Evolutionary conservation across 2,888 invertebrate genomes (phyloP).

Genomic region (Branchellion lobata): DNA sequence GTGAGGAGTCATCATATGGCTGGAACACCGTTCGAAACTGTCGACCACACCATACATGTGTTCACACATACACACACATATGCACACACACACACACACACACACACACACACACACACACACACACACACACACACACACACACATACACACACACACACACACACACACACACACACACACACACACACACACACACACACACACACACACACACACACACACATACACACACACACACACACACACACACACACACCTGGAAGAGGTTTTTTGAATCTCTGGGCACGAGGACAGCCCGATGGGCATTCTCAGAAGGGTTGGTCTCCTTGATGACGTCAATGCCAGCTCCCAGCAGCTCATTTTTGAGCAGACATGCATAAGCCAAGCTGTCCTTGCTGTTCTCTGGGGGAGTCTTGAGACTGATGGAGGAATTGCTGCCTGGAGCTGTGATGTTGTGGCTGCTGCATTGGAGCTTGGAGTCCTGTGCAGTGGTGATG

Average conservation of each 20-base stretch:
- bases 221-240: too few relatives aligned
- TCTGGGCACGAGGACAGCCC: slow-evolving; percentile 70
- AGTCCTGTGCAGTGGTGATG: background rate
- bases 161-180: too few relatives aligned
- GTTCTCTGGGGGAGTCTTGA: slow-evolving; percentile 34
- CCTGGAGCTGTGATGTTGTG: background rate
- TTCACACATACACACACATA: background rate
- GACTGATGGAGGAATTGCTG: background rate
- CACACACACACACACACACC: too few relatives aligned
- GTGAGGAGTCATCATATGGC: slow-evolving; percentile 66
- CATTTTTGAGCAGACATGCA: slow-evolving; percentile 89
- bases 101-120: too few relatives aligned
- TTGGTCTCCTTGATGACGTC: slow-evolving; percentile 70
- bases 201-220: too few relatives aligned
- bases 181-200: too few relatives aligned
- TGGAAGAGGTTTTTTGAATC: slow-evolving; percentile 68
- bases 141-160: too few relatives aligned
- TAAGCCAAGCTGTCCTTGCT: slow-evolving; percentile 83
- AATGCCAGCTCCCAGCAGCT: slow-evolving; percentile 83
- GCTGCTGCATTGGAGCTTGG: background rate
- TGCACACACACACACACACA: too few relatives aligned
- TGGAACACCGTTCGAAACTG: slow-evolving; percentile 60
- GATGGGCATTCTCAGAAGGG: slow-evolving; percentile 66
- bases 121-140: too few relatives aligned
- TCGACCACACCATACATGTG: slow-evolving; percentile 50